Conservation (phyloP, 1,140 invertebrate genomes). For the Diploscapter pachys region DNA sequence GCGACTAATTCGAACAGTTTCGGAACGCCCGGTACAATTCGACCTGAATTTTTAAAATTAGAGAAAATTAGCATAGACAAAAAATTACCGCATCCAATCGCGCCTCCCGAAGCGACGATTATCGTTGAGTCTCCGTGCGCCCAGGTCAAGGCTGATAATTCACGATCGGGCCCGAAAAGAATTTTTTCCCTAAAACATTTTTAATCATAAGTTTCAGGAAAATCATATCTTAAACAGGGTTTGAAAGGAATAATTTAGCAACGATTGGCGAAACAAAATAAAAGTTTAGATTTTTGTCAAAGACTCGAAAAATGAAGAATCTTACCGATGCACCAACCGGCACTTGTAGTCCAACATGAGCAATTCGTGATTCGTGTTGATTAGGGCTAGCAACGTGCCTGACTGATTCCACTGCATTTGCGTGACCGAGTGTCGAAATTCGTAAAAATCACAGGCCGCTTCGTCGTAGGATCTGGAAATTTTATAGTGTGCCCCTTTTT, state of each 20-base stretch:
- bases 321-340: conserved; percentile 38
- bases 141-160: conserved; percentile 79
- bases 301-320: neutral
- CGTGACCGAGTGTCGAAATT: conserved; percentile 41
- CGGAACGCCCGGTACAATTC: conserved; percentile 59
- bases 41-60: too few relatives aligned
- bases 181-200: too few relatives aligned
- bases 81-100: conserved; percentile 85
- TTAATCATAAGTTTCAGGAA: too few relatives aligned
- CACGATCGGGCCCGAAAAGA: too few relatives aligned
- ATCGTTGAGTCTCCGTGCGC: conserved; percentile 91
- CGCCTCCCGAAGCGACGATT: conserved; percentile 81
- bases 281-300: conserved; percentile 5
- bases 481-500: too few relatives aligned
- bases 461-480: conserved; percentile 40
- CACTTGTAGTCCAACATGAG: conserved; percentile 44
- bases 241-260: too few relatives aligned
- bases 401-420: conserved; percentile 47
- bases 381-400: conserved; percentile 52
- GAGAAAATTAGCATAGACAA: conserved; percentile 71
- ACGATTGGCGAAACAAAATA: too few relatives aligned
- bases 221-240: too few relatives aligned
- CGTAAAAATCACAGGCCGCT: conserved; percentile 40
- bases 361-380: conserved; percentile 28
- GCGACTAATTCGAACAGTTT: conserved; percentile 57